Base-by-base conservation (phyloP, 2,113 vertebrate genomes). In the Sapayoa aenigma region DNA sequence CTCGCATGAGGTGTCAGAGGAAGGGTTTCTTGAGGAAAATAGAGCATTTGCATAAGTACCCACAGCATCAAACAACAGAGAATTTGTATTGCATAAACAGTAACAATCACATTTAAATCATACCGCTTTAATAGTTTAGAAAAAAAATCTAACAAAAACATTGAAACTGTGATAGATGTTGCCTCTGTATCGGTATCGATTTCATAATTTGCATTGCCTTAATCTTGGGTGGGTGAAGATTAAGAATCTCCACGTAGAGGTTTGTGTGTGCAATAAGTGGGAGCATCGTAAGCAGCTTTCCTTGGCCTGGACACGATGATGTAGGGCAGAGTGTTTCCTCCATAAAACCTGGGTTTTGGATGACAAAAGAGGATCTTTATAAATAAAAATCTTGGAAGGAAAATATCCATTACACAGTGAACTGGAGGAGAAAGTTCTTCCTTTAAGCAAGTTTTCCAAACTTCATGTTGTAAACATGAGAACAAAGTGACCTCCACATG, bases 151-250 rank as follows among this genome's bases (percentile, higher is more conserved):
- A 87, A 94, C 31, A 85, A 87, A 94, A 94, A 87, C 91, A 93
- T 49, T 76, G 86, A 83, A 97, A 56, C 73, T 91, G 84, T 77
- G 94, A 95, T 91, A 91, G 94, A 96, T 95, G 91, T 86, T 96
- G 84, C 93, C 67, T 80, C 44, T 86, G 76, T 82, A 84, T 68
- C 65, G 24, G 90, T 94, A 95, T 93, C 93, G 79, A 88, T 97
- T 95, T 96, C 90, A 90, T 94, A 42, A 93, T 90, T 94, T 86
- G 87, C n/a, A 0, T 96, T 96, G 91, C 80, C 90, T 97, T 97
- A 96, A 97, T 97, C 95, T 97, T 96, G 84, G 94, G 93, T 94
- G 95, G 97, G 96, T 97, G 90, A 93, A 95, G 96, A 94, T 97
- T 91, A 97, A 89, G 91, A 94, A 87, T 87, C 92, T 95, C 85